Conservation (phyloP, 1,140 invertebrate species). For the Leptinotarsa defecta region DNA sequence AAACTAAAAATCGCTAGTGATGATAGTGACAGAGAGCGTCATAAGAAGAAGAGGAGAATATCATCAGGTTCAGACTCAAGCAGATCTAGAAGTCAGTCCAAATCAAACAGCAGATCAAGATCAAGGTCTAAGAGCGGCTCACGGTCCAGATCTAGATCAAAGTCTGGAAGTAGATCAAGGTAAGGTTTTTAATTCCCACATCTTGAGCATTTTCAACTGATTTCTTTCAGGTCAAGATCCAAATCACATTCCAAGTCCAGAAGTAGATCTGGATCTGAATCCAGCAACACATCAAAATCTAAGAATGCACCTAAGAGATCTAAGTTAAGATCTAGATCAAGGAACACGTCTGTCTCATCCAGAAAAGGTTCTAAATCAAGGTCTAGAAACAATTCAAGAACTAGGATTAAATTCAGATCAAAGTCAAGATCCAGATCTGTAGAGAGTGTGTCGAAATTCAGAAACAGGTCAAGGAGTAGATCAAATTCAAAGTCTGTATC, state of each 20-base stretch:
- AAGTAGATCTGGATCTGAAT: constrained; percentile 24
- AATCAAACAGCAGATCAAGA: constrained; percentile 23
- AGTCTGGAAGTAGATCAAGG: constrained; percentile 12
- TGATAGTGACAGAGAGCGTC: constrained; percentile 64
- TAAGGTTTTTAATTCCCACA: neutral
- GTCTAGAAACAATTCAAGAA: constrained; percentile 3
- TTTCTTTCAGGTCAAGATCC: neutral
- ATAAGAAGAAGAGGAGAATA: constrained; percentile 57
- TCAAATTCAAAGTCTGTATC: constrained; percentile 43
- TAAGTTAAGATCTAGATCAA: constrained; percentile 44
- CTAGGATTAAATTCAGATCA: constrained; percentile 42
- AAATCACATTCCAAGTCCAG: constrained; percentile 35
- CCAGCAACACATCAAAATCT: constrained; percentile 36
- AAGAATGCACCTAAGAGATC: constrained; percentile 46
- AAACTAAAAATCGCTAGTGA: constrained; percentile 60
- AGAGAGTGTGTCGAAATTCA: constrained; percentile 43
- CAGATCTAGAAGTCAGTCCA: constrained; percentile 46
- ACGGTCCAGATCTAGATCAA: constrained; percentile 13
- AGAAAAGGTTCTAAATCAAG: neutral
- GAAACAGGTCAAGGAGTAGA: constrained; percentile 39
- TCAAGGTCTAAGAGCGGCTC: constrained; percentile 26
- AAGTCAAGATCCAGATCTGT: constrained; percentile 47
- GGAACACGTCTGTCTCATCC: constrained; percentile 33
- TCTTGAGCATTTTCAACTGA: neutral
- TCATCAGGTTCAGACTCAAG: constrained; percentile 57